Base-by-base conservation (phyloP, 2,888 invertebrate genomes). In the Watsonalla binaria region DNA sequence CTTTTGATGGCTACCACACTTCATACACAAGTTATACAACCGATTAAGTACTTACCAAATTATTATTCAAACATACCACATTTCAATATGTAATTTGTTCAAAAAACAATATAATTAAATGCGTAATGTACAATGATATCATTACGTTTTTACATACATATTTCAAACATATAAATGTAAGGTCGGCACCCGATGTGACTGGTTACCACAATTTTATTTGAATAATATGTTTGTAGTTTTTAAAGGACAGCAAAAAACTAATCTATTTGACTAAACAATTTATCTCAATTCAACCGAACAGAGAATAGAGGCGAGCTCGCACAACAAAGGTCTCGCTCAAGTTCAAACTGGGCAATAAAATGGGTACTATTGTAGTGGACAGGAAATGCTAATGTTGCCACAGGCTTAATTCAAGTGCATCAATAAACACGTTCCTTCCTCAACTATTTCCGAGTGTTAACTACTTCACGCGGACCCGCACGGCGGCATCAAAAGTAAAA, bases 401-500 rank as follows among this genome's bases (percentile, higher is more conserved):
- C 39, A 49, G 46, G 46, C 45, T 53, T 52, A 56, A 63, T 61
- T 61, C 57, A 56, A 52, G 47, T 46, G 54, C 53, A 52, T 52
- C 54, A 46, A 52, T 51, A 47, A 47, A 52, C 54, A n/a, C 58
- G 58, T 56, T 59, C 46, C 42, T 56, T 51, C 51, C 53, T 54
- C 49, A 11, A 52, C 54, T 55, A 46, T 57, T 53, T 59, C 57
- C 53, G 56, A 54, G 56, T 59, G 14, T 53, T 53, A 58, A 60
- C 55, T 52, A 51, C 53, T 51, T 51, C 51, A 53, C 54, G 34
- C 52, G 53, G 50, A 51, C 47, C 45, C 52, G 55, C 37, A 49
- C 51, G 53, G n/a, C 24, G 52, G 47, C 50, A 66, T 66, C 60
- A 62, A 58, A 61, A 68, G 71, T 70, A 75, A 71, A 71, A 74